Base-by-base conservation (phyloP, 2,888 invertebrate genomes). In the Drymonia ruficornis region DNA sequence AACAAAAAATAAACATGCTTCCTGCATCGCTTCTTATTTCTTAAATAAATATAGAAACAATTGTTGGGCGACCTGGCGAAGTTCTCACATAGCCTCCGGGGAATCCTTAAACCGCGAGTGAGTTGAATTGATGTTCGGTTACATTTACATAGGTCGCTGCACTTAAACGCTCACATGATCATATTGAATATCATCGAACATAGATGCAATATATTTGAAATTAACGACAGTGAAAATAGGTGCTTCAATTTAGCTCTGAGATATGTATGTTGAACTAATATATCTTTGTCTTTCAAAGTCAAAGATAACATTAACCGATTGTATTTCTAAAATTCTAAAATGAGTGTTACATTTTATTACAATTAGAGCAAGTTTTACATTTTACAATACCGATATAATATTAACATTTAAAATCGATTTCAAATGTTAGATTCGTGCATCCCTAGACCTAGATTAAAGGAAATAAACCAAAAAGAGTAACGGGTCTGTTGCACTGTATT, bases 1-100 rank as follows among this genome's bases (percentile, higher is more conserved):
- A 31, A 31, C 2, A 31, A 6, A 8, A 31, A 6, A 9, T 6
- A 8, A 45, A 15, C 6, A 15, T 77, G 74, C 74, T 85, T 85
- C 80, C 80, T 80, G 76, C 80, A 81, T 74, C 77, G 70, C 70
- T 75, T 61, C 85, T 87, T 84, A 88, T 88, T 87, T 84, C 84
- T 84, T 84, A 87, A 78, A 85, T 86, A 86, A 88, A 89, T 86
- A 86, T 86, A 84, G 86, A 80, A 86, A 87, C 83, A 83, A 86
- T 87, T 81, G 83, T 69, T 76, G 74, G 76, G 76, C 75, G 78
- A 70, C 78, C 78, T 81, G 80, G 80, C 76, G 75, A 83, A 83
- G 83, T 86, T 86, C 85, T 86, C 84, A 84, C 86, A 87, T 86
- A 77, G 83, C 76, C 78, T 76, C 68, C 67, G 79, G 76, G 81